A percentile compares a stretch with the other conserved stretches of the same genome.
Evolutionary conservation across 2,888 invertebrate genomes (phyloP).

Genomic region (Uloborus plumipes): DNA sequence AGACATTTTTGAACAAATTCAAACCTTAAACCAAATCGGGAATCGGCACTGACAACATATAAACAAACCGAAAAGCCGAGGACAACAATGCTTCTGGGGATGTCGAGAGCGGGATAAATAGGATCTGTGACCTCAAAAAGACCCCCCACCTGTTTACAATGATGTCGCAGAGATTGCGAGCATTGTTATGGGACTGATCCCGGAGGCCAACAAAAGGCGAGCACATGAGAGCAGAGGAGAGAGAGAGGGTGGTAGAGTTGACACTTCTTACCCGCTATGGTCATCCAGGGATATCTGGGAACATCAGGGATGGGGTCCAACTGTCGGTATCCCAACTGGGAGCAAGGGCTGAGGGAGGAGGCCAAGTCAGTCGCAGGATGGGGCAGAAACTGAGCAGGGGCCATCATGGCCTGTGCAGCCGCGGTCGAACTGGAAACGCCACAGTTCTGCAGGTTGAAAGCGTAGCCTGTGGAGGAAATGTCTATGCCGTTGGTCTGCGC

Average conservation of each 20-base stretch:
- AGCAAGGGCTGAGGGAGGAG: constrained; percentile 80
- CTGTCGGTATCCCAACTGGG: constrained; percentile 80
- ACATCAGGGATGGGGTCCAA: constrained; percentile 76
- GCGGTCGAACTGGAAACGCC: constrained; percentile 75
- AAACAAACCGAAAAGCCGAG: no score
- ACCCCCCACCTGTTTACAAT: no score
- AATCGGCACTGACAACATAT: no score
- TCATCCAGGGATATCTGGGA: constrained; percentile 96
- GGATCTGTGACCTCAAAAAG: no score
- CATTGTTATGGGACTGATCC: constrained; percentile 32
- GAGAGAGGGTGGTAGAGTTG: background rate
- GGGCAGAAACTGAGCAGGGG: constrained; percentile 90
- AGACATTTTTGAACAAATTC: no score
- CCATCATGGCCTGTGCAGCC: constrained; percentile 79
- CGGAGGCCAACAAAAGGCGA: constrained; percentile 35
- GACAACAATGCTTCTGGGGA: no score
- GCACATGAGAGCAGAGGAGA: constrained; percentile 15
- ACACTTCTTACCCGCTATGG: constrained; percentile 86
- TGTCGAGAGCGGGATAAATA: no score
- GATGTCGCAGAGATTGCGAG: no score
- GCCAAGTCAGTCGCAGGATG: constrained; percentile 76
- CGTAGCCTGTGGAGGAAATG: constrained; percentile 66
- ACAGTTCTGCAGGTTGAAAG: constrained; percentile 67
- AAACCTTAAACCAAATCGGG: no score
- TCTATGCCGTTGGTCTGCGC: constrained; percentile 69